Percentiles rank a stretch among this genome's conserved stretches.
Evolutionary conservation across 2,797 vertebrate species (phyloP).

Genomic region (Leuciscus waleckii): DNA sequence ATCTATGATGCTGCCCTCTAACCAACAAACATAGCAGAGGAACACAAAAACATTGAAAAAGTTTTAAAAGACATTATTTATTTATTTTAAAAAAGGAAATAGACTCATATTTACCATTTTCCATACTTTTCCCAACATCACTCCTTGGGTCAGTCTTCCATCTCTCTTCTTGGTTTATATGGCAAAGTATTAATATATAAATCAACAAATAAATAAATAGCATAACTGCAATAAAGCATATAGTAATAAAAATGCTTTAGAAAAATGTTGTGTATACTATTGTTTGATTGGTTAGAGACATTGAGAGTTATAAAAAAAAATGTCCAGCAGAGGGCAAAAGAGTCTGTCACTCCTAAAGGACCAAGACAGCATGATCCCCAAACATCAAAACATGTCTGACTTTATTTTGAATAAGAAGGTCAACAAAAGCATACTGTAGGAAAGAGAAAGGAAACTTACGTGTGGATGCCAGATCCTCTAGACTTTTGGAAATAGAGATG

Average conservation of each 20-base stretch:
- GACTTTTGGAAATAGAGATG: slow-evolving; percentile 86
- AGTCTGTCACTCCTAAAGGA: background rate
- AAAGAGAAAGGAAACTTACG: slow-evolving; percentile 76
- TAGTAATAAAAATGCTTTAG: background rate
- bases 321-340: slow-evolving; percentile 20
- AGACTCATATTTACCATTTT: slow-evolving; percentile 82
- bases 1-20: background rate
- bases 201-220: background rate
- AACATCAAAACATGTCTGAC: background rate
- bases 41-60: background rate
- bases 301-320: background rate
- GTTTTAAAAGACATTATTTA: background rate
- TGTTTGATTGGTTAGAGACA: background rate
- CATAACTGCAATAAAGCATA: background rate
- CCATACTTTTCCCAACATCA: slow-evolving; percentile 79
- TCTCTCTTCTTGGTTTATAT: slow-evolving; percentile 78
- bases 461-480: slow-evolving; percentile 85
- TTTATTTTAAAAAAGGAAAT: background rate
- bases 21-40: background rate
- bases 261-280: background rate
- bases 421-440: background rate
- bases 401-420: background rate
- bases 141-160: slow-evolving; percentile 73
- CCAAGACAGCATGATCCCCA: background rate
- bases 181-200: slow-evolving; percentile 30